These are phyloP conservation scores for Rhea pennata DNA, from an alignment of 2,113 vertebrate genomes.

Conservation along the genomic window DNA sequence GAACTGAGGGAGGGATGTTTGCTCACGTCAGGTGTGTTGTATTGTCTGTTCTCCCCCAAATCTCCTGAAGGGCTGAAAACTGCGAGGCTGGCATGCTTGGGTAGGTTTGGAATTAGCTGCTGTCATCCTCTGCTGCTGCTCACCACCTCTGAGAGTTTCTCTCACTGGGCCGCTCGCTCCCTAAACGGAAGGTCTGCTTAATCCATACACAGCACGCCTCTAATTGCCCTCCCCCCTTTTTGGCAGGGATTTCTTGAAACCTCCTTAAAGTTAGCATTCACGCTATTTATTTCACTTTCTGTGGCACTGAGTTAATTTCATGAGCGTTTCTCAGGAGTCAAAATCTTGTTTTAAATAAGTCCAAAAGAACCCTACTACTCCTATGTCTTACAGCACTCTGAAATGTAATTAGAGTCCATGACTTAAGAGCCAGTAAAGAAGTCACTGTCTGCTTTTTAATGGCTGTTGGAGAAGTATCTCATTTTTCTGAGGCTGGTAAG, in stretches of 20 bases:
- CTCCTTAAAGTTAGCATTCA: background rate
- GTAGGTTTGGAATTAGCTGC: background rate
- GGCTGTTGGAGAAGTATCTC: background rate
- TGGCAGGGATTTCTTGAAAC: background rate
- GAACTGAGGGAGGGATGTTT: background rate
- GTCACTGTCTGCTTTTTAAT: background rate
- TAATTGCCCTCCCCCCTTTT: background rate
- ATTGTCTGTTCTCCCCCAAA: background rate
- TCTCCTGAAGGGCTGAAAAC: background rate
- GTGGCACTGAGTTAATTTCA: rapidly evolving
- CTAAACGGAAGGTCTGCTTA: background rate
- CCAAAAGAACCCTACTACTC: background rate
- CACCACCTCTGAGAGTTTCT: background rate
- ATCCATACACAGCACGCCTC: background rate
- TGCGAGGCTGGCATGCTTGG: background rate
- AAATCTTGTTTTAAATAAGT: background rate
- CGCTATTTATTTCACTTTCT: background rate
- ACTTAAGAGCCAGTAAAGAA: background rate
- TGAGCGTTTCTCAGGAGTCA: background rate
- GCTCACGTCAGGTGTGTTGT: background rate
- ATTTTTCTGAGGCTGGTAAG: background rate
- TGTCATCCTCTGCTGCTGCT: background rate
- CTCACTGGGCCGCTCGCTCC: background rate
- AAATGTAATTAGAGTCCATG: background rate
- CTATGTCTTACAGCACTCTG: background rate